Conservation (phyloP, 2,888 invertebrate species). For the Drosophila subsilvestris region DNA sequence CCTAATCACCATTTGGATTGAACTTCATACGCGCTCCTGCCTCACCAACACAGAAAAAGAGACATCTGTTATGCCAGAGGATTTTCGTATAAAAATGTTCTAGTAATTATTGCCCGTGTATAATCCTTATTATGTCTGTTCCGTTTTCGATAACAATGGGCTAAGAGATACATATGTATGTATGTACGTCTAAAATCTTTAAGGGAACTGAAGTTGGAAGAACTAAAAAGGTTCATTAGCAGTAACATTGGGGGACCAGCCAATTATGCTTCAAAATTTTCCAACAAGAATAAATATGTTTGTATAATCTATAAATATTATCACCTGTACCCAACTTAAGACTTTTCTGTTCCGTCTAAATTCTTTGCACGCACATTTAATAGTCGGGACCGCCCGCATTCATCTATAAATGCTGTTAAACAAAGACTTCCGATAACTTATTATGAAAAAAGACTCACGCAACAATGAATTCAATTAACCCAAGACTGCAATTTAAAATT, state of each 20-base stretch:
- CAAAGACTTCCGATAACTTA: slow-evolving; percentile 19
- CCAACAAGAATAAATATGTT: slow-evolving; percentile 5
- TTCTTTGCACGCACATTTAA: slow-evolving; percentile 61
- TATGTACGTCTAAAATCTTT: no score
- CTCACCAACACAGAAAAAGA: slow-evolving; percentile 22
- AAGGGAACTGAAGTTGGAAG: no score
- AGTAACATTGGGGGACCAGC: no score
- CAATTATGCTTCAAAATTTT: slow-evolving; percentile 6
- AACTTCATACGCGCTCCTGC: not conserved
- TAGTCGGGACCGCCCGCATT: slow-evolving; percentile 71
- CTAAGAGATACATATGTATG: no score
- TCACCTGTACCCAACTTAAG: slow-evolving; percentile 62
- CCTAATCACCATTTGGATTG: no score
- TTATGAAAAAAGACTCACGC: slow-evolving; percentile 66
- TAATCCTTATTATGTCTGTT: slow-evolving; percentile 77
- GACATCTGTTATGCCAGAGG: slow-evolving; percentile 43
- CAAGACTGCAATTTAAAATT: slow-evolving; percentile 70
- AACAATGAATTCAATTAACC: slow-evolving; percentile 62
- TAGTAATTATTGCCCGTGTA: slow-evolving; percentile 77
- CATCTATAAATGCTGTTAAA: slow-evolving; percentile 57
- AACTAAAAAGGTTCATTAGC: no score
- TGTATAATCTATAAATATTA: slow-evolving; percentile 15
- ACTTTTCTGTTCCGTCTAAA: slow-evolving; percentile 26
- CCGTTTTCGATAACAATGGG: slow-evolving; percentile 32
- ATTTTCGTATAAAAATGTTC: slow-evolving; percentile 49